Conservation (phyloP, 1,140 invertebrate species). For the Pseudoatta argentina region DNA sequence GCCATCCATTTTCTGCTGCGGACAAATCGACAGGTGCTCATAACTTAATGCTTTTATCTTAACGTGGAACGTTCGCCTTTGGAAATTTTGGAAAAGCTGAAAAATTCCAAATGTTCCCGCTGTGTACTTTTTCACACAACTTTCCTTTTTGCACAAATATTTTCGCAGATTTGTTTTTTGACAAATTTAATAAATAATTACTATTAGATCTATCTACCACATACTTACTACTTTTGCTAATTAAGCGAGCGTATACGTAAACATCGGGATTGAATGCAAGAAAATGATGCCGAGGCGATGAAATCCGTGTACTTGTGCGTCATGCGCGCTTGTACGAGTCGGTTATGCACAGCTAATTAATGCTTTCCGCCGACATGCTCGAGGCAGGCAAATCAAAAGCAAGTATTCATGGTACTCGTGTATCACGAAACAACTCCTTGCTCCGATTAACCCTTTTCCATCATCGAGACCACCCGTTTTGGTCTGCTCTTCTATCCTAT, state of each 20-base stretch:
- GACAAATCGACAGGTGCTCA: neutral
- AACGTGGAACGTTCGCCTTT: neutral
- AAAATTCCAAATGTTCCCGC: neutral
- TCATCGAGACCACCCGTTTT: slow-evolving; percentile 70
- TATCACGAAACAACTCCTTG: slow-evolving; percentile 63
- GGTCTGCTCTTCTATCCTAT: slow-evolving; percentile 43
- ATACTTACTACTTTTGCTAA: neutral
- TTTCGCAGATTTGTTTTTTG: too few species aligned
- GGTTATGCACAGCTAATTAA: slow-evolving; percentile 54
- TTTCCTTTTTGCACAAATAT: neutral
- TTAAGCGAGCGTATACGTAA: neutral
- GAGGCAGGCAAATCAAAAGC: slow-evolving; percentile 55
- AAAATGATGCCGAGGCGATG: slow-evolving; percentile 34
- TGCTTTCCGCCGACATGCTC: slow-evolving; percentile 35
- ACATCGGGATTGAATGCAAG: neutral
- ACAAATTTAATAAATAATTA: too few species aligned
- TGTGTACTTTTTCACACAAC: neutral
- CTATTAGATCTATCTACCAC: neutral
- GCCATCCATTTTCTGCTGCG: neutral
- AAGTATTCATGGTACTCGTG: slow-evolving; percentile 40
- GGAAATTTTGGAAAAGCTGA: neutral
- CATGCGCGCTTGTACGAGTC: slow-evolving; percentile 22
- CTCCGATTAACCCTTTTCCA: slow-evolving; percentile 76
- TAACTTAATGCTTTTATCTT: neutral
- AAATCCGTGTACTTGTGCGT: slow-evolving; percentile 37